A percentile compares a stretch with the other conserved stretches of the same genome.
These are phyloP conservation scores for Pelobates fuscus DNA, from an alignment of 2,113 vertebrate genomes.

Conservation along the genomic window DNA sequence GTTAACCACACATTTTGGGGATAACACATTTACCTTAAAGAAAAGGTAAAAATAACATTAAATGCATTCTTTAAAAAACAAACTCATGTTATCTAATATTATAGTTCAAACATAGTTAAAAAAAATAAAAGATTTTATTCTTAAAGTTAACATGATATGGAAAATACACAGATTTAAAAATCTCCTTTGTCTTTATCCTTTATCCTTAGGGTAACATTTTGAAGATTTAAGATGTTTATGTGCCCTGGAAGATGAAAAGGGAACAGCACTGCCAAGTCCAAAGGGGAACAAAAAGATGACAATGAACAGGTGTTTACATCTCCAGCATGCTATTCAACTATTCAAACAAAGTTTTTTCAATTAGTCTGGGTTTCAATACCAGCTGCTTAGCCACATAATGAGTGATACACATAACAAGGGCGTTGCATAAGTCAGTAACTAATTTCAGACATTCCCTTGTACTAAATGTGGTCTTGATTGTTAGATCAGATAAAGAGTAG, in stretches of 20 bases:
- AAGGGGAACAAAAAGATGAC: conserved; percentile 6
- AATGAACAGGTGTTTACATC: conserved; percentile 44
- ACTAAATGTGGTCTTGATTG: neutral
- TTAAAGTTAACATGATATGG: conserved; percentile 62
- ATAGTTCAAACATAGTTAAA: conserved; percentile 60
- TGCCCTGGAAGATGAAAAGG: conserved; percentile 27
- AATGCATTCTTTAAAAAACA: conserved; percentile 64
- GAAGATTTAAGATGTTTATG: conserved; percentile 24
- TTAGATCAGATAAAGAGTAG: neutral
- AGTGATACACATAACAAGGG: conserved; percentile 19
- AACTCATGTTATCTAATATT: conserved; percentile 60
- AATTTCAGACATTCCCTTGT: neutral
- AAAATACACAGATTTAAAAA: conserved; percentile 53
- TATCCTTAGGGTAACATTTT: conserved; percentile 52
- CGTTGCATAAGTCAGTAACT: conserved; percentile 3
- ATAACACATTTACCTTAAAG: conserved; percentile 63
- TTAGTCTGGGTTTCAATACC: conserved; percentile 24
- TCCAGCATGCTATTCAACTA: conserved; percentile 21
- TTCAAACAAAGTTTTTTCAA: conserved; percentile 29
- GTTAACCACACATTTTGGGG: no score
- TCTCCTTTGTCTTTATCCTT: conserved; percentile 61
- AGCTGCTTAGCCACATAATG: conserved; percentile 11
- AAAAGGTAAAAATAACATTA: conserved; percentile 57
- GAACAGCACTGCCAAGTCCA: conserved; percentile 30
- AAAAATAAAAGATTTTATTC: conserved; percentile 57